Conservation (phyloP, 2,888 invertebrate species). For the Ectemnius continuus region DNA sequence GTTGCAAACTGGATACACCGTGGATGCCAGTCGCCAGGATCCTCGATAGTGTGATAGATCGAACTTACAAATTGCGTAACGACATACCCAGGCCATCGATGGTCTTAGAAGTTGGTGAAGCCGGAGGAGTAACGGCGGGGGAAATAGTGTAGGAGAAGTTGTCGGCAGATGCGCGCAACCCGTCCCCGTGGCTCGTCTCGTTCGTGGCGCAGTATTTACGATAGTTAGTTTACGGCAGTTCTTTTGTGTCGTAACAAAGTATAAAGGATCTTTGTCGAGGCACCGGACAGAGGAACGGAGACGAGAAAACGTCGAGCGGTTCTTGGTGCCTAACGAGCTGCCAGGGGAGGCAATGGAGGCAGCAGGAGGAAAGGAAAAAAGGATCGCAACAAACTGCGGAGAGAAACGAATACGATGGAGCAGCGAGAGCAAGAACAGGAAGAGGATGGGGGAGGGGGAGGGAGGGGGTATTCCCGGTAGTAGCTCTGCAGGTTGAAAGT, state of each 20-base stretch:
- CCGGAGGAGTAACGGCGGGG: conserved; percentile 9
- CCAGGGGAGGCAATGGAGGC: conserved; percentile 34
- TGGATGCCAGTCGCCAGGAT: neutral
- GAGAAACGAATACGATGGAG: conserved; percentile 12
- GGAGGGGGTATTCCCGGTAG: neutral
- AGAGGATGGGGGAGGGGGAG: neutral
- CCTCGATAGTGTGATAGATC: neutral
- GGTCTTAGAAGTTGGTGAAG: neutral
- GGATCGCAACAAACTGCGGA: conserved; percentile 31
- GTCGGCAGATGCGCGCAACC: conserved; percentile 24
- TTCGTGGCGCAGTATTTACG: conserved; percentile 55
- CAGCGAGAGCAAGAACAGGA: conserved; percentile 5
- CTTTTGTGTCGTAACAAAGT: conserved; percentile 50
- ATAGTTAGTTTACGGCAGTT: conserved; percentile 53
- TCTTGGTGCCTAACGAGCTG: conserved; percentile 58
- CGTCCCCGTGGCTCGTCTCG: conserved; percentile 12
- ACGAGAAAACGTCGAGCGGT: conserved; percentile 35
- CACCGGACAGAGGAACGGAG: no score
- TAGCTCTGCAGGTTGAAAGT: conserved; percentile 30
- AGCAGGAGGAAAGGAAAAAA: conserved; percentile 11
- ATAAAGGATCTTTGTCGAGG: conserved; percentile 25
- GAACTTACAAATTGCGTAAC: conserved; percentile 1
- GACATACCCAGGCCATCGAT: neutral
- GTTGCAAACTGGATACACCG: no score
- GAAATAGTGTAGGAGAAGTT: conserved; percentile 22